Conservation (phyloP, 2,113 vertebrate genomes). For the Otolemur garnettii region DNA sequence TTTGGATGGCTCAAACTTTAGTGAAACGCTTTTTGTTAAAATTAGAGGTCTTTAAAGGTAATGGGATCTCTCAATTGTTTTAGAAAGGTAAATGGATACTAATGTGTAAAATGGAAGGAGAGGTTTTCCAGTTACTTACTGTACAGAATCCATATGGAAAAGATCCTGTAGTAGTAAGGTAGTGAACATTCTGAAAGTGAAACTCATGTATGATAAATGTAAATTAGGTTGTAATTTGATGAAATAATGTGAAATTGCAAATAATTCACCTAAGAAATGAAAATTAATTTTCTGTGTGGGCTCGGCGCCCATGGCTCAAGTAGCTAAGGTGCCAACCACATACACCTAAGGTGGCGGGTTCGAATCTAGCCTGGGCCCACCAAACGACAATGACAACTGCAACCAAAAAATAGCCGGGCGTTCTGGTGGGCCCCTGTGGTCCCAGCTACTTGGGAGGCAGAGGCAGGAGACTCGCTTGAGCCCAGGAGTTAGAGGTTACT, state of each 20-base stretch:
- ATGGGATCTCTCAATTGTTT: background rate
- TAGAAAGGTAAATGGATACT: slow-evolving; percentile 32
- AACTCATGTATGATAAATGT: slow-evolving; percentile 62
- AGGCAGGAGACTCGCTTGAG: no score
- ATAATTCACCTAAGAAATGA: background rate
- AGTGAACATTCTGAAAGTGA: slow-evolving; percentile 72
- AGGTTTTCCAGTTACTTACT: background rate
- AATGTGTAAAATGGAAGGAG: background rate
- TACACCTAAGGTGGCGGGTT: no score
- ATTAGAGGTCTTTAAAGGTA: background rate
- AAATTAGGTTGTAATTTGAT: slow-evolving; percentile 18
- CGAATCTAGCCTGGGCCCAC: no score
- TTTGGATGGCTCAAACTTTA: background rate
- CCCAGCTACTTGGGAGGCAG: no score
- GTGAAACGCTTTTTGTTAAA: background rate
- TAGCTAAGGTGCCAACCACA: no score
- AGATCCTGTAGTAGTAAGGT: background rate
- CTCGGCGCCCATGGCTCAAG: no score
- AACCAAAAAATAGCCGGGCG: no score
- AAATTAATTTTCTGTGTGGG: background rate
- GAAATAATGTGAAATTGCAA: slow-evolving; percentile 38
- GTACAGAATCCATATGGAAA: background rate
- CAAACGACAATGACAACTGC: no score
- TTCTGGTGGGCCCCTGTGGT: no score
- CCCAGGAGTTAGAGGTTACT: no score